These are phyloP conservation scores for Leucophora obtusa DNA, from an alignment of 2,888 invertebrate genomes.

Conservation along the genomic window DNA sequence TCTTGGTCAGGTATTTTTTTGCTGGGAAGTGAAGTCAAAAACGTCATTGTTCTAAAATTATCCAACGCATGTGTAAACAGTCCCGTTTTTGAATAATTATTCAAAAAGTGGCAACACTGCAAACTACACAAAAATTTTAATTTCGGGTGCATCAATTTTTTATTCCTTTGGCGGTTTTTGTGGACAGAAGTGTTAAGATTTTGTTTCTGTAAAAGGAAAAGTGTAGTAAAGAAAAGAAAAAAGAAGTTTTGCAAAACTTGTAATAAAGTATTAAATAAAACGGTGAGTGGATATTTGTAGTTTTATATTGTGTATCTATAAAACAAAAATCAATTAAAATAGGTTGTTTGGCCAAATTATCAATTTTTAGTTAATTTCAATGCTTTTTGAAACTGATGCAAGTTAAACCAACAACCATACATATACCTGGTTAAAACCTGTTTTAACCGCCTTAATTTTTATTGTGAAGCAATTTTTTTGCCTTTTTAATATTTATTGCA, in stretches of 20 bases:
- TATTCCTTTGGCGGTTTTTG: slow-evolving; percentile 50
- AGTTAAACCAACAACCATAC: too few relatives aligned
- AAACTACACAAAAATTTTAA: too few relatives aligned
- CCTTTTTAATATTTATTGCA: not conserved
- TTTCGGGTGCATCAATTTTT: not conserved
- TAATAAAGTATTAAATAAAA: not conserved
- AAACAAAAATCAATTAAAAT: not conserved
- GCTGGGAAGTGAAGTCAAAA: too few relatives aligned
- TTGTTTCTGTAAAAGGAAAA: not conserved
- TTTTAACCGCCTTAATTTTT: slow-evolving; percentile 45
- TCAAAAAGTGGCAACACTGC: not conserved
- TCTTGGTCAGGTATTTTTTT: too few relatives aligned
- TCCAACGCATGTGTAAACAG: too few relatives aligned
- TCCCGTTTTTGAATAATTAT: too few relatives aligned
- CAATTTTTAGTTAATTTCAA: not conserved
- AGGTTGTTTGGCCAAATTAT: not conserved
- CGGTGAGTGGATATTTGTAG: not conserved
- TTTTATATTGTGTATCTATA: not conserved
- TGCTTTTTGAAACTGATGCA: not conserved
- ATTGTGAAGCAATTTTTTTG: slow-evolving; percentile 19
- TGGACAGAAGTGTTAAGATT: slow-evolving; percentile 16
- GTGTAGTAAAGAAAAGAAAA: not conserved
- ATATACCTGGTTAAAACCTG: slow-evolving; percentile 25
- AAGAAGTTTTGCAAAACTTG: not conserved
- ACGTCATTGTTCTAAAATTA: too few relatives aligned